Evolutionary conservation across 2,113 vertebrate genomes (phyloP), one percentile per base, ranked within the genome.

Genomic region (Notothenia rossii): DNA sequence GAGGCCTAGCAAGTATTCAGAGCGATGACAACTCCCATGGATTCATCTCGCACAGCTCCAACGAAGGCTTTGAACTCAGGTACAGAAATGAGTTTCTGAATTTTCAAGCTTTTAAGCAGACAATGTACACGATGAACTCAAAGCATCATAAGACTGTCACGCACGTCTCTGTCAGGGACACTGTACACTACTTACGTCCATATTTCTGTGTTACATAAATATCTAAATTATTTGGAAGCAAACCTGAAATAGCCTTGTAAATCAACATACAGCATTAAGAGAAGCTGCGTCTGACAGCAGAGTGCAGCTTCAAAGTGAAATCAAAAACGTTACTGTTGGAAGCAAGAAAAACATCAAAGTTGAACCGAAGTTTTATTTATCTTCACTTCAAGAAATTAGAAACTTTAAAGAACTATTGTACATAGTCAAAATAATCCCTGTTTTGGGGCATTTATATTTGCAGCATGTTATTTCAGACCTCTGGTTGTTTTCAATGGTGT

Each of bases 21-120:
- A 84, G 82, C 40, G 29, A 80, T 78, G 84, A 88, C 79, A 82
- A 84, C 72, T 90, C 83, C 69, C 72, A 61, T 58, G 63, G 67
- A 78, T 81, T 86, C 77, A 76, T 86, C 63, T 78, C 56, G 2
- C 55, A n/a, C 50, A 43, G 68, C 79, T 62, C 53, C 55, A 53
- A 51, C 66, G 29, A 64, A 60, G 20, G 67, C 81, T 91, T 85
- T 86, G 82, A 88, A 89, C 82, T 86, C 25, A 1, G 20, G 9
- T 50, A 75, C 10, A 74, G 72, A 88, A 87, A 70, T 77, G 43
- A 83, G 73, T 74, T 82, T 84, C 54, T 61, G 65, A 77, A 51
- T 78, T 85, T 65, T 75, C 56, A 45, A 69, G 54, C 59, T 75
- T 87, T 84, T 78, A 77, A 78, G 79, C 62, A 73, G 77, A 76